Base-by-base conservation (phyloP, 2,888 invertebrate genomes). In the Caenorhabditis virilis region DNA sequence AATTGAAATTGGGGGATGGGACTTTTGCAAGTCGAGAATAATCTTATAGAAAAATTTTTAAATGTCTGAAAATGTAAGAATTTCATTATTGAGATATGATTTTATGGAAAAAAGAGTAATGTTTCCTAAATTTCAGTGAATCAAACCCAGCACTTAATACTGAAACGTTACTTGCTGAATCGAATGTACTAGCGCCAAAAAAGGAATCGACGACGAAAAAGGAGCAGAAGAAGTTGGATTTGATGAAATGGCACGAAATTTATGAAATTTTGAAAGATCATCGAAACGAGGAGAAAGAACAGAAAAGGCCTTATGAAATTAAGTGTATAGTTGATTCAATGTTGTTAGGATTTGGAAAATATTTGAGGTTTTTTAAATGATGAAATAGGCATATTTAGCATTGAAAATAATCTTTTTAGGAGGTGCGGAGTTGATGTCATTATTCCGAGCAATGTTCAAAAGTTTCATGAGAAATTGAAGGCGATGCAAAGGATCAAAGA, bases 321-420 rank as follows among this genome's bases (percentile, higher is more conserved):
- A 43, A 57, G 43, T 58, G 63, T 20, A 62, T 67, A 15, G 69
- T 69, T 13, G 73, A 73, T 33, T 53, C 60, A 16, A 73, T 73
- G 73, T 63, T 73, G n/a, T 39, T 54, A 0, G 73, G 73, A 5
- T 60, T 73, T 20, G 73, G 73, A 35, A 70, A 70, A 36, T 39
- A 61, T 43, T 43, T 72, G 36, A 57, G 69, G 58, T 69, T 22
- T 11, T 42, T 22, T 6, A 25, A 43, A 5, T 20, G 43, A 43
- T n/a, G n/a, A n/a, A n/a, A n/a, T n/a, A n/a, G n/a, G n/a, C n/a
- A n/a, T n/a, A n/a, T n/a, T n/a, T n/a, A n/a, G n/a, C n/a, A n/a
- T n/a, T n/a, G n/a, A n/a, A n/a, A n/a, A n/a, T n/a, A n/a, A n/a
- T n/a, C n/a, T n/a, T n/a, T n/a, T n/a, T n/a, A 54, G 64, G 30